Evolutionary conservation across 2,797 vertebrate genomes (phyloP).

Genomic region (Okamejei kenojei): DNA sequence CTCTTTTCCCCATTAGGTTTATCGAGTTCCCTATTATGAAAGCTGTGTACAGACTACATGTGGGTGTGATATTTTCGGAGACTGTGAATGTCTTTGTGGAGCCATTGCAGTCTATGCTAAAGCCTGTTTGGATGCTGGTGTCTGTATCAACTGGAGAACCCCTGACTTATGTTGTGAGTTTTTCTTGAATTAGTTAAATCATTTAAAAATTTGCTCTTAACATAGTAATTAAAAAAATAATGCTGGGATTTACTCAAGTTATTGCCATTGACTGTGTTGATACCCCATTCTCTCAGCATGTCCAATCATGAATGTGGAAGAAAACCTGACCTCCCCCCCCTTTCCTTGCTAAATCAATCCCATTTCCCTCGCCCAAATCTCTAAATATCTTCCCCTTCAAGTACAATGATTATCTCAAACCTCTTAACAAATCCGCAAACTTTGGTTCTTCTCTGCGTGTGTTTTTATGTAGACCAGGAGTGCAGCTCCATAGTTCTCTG

Average conservation of each 20-base stretch:
- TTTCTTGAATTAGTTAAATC: neutral
- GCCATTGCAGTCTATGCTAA: constrained; percentile 33
- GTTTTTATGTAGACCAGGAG: no score
- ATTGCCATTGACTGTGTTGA: neutral
- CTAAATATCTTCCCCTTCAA: neutral
- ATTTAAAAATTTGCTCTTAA: neutral
- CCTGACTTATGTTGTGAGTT: constrained; percentile 23
- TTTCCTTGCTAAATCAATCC: neutral
- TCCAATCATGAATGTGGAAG: neutral
- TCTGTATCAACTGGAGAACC: constrained; percentile 35
- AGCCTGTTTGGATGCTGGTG: constrained; percentile 25
- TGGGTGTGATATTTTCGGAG: constrained; percentile 16
- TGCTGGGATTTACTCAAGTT: neutral
- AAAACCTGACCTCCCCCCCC: neutral
- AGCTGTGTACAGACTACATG: constrained; percentile 10
- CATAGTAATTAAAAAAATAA: neutral
- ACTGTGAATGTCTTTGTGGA: constrained; percentile 23
- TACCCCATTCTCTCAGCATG: neutral
- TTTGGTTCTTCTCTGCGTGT: no score
- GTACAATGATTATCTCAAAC: neutral
- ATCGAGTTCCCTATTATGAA: constrained; percentile 24
- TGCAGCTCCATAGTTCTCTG: no score
- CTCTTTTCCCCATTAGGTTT: neutral
- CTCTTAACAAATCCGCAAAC: no score
- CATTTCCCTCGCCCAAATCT: neutral